Conservation (phyloP, 1,140 invertebrate species). For the Limonius californicus region DNA sequence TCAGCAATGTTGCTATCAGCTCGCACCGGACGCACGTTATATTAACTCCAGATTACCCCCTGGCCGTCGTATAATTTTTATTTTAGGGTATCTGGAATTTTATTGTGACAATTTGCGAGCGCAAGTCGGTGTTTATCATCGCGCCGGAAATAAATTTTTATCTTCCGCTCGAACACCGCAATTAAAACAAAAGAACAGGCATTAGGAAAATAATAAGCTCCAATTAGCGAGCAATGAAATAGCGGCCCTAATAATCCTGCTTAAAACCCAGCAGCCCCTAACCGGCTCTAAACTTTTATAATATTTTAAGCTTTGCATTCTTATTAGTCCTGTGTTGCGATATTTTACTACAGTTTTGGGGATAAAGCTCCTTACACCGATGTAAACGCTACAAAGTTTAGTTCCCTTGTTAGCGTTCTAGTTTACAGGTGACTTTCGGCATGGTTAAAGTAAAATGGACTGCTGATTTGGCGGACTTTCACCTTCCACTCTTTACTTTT, state of each 20-base stretch:
- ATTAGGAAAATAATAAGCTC: slow-evolving; percentile 21
- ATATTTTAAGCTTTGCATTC: slow-evolving; percentile 7
- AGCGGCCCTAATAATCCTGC: neutral
- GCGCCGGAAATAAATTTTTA: neutral
- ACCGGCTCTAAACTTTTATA: slow-evolving; percentile 7
- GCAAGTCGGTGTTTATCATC: slow-evolving; percentile 9
- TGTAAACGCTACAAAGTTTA: too few species aligned
- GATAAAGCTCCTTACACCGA: too few species aligned
- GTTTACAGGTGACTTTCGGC: too few species aligned
- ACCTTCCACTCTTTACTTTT: too few species aligned
- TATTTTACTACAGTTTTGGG: too few species aligned
- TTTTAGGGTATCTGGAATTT: slow-evolving; percentile 14
- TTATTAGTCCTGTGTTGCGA: too few species aligned
- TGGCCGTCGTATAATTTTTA: slow-evolving; percentile 16
- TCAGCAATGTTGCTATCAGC: slow-evolving; percentile 26
- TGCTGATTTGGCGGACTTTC: too few species aligned
- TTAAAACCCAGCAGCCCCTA: too few species aligned
- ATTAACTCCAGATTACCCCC: slow-evolving; percentile 32
- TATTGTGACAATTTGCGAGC: slow-evolving; percentile 3
- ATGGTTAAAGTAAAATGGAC: too few species aligned
- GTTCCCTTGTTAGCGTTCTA: too few species aligned
- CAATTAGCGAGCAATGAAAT: slow-evolving; percentile 10
- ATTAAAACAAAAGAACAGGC: slow-evolving; percentile 10
- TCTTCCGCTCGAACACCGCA: neutral
- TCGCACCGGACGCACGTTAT: slow-evolving; percentile 26